phyloP scores from a whole-genome alignment of 2,888 invertebrate genomes.

The Andrena dorsata region DNA sequence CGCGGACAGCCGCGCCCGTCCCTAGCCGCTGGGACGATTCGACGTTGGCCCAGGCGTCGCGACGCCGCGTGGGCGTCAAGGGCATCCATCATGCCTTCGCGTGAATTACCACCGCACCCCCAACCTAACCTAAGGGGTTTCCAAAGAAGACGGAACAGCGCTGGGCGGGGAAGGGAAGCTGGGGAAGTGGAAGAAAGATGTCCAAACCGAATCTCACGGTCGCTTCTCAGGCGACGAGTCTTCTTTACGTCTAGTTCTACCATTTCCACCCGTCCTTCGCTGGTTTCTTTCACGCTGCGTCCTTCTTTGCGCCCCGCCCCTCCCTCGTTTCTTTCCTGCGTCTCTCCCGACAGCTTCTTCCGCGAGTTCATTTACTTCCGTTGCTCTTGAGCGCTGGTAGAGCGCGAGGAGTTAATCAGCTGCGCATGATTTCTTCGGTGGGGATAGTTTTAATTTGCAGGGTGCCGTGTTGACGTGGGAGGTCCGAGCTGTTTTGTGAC shows the following conservation, averaged over 20 bases:
- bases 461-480: background rate
- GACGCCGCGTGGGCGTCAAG: slow-evolving; percentile 82
- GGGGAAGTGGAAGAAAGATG: slow-evolving; percentile 58
- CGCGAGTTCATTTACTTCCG: slow-evolving; percentile 20
- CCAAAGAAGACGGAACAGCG: slow-evolving; percentile 41
- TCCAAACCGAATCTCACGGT: slow-evolving; percentile 60
- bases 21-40: slow-evolving; percentile 59
- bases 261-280: slow-evolving; percentile 1
- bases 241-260: slow-evolving; percentile 43
- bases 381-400: background rate
- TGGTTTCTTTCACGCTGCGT: background rate
- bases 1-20: slow-evolving; percentile 30
- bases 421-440: background rate
- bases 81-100: slow-evolving; percentile 82
- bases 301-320: background rate
- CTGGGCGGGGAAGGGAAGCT: slow-evolving; percentile 45
- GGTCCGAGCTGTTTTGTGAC: background rate
- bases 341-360: slow-evolving; percentile 5
- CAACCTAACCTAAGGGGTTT: slow-evolving; percentile 64
- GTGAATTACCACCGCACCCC: slow-evolving; percentile 80
- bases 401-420: slow-evolving; percentile 5
- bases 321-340: slow-evolving; percentile 1
- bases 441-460: background rate
- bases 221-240: slow-evolving; percentile 46
- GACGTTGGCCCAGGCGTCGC: slow-evolving; percentile 79